These are phyloP conservation scores for Hedychridium roseum DNA, from an alignment of 2,888 invertebrate species.

Conservation along the genomic window DNA sequence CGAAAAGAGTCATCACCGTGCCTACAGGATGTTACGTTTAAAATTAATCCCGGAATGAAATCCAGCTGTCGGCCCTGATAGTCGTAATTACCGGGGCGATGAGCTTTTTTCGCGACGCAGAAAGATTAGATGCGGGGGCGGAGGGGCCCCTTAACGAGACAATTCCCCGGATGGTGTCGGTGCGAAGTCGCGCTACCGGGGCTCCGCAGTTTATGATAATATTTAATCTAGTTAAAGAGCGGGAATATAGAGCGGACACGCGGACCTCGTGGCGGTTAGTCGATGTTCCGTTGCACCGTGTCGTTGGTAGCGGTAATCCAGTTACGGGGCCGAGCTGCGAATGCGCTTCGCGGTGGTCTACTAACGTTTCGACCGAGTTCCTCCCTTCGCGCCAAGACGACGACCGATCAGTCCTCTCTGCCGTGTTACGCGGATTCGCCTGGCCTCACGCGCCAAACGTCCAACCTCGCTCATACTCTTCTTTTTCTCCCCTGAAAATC, in stretches of 20 bases:
- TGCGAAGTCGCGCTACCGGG: neutral
- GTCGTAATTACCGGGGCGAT: too few species aligned
- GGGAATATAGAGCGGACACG: constrained; percentile 11
- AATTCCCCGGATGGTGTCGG: neutral
- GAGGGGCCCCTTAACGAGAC: neutral
- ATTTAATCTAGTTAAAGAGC: constrained; percentile 53
- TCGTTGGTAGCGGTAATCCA: constrained; percentile 50
- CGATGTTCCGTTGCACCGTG: constrained; percentile 45
- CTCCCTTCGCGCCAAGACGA: constrained; percentile 1
- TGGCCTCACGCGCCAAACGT: too few species aligned
- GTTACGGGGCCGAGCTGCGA: constrained; percentile 44
- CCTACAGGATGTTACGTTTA: neutral
- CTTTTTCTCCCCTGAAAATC: neutral
- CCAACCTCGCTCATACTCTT: neutral
- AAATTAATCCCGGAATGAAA: neutral
- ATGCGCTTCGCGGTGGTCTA: constrained; percentile 26
- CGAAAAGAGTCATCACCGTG: neutral
- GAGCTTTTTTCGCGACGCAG: neutral
- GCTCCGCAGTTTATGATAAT: constrained; percentile 52
- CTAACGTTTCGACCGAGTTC: constrained; percentile 32
- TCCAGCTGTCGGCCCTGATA: too few species aligned
- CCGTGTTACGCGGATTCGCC: too few species aligned
- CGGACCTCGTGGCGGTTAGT: constrained; percentile 45
- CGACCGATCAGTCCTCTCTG: neutral
- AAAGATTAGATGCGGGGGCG: neutral